Conservation (phyloP, 2,797 vertebrate species). For the Cuniculus paca region DNA sequence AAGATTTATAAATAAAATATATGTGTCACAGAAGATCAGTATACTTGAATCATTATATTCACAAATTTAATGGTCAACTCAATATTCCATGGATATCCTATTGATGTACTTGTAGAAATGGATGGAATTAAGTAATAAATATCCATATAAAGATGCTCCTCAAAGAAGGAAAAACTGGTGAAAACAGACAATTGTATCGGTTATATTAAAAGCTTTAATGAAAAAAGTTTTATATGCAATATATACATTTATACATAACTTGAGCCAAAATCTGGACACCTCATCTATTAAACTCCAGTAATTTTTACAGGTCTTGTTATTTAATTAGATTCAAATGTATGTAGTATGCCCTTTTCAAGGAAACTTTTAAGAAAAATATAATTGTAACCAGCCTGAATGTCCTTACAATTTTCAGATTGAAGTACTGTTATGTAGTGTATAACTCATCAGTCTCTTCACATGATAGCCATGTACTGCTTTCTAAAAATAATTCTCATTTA, state of each 20-base stretch:
- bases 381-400: neutral
- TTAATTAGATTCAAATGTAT: conserved; percentile 3
- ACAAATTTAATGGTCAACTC: neutral
- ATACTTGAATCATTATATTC: neutral
- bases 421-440: neutral
- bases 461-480: neutral
- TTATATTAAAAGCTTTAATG: neutral
- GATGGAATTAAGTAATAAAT: neutral
- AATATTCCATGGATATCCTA: neutral
- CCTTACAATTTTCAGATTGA: neutral
- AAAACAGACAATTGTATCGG: neutral
- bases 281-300: conserved; percentile 31
- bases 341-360: neutral
- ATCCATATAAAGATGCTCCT: neutral
- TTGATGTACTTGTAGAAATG: neutral
- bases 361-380: neutral
- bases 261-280: neutral
- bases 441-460: neutral
- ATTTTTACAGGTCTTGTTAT: neutral
- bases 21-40: neutral
- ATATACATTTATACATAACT: neutral
- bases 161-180: neutral
- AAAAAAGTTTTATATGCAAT: neutral
- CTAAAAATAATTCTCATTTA: neutral
- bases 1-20: neutral